Evolutionary conservation across 1,140 invertebrate species (phyloP), one percentile per base, ranked within the genome.

Genomic region (Thaumatotibia leucotreta): DNA sequence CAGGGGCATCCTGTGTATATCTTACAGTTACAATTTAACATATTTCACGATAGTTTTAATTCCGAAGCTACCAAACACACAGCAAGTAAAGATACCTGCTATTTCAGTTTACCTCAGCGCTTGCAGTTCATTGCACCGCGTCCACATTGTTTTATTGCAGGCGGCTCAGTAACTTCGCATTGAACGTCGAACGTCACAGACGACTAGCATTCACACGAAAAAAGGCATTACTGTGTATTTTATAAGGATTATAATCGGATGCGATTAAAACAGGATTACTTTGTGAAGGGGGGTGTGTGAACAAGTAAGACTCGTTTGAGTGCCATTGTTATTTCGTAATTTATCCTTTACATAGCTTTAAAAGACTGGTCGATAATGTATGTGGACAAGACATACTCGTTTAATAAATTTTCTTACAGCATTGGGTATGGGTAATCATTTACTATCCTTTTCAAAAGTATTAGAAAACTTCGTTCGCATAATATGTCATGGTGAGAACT

Each of bases 161-260:
- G 20, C 22, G 1, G 23, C 52, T n/a, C 23, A 58, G 52, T 29
- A 58, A 58, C 52, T 54, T 54, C 23, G 52, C 52, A 58, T 58
- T 58, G 52, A 27, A 58, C 52, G 24, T n/a, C 52, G 52, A 58
- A 58, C 52, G 1, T 27, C 52, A 58, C 52, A 24, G 52, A 29
- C 24, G 52, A 27, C 10, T 10, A 27, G 11, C 29, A 45, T n/a
- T 39, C 5, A 20, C 5, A 14, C 39, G 5, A 45, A 45, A 45
- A 3, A 3, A 14, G 11, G 17, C 39, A 2, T 45, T 45, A 1
- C 4, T 0, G n/a, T 10, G n/a, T 14, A 14, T 17, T 1, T 14
- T 14, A 14, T 39, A 39, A 45, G 39, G 14, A 5, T 39, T 14
- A 17, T 8, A 45, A 45, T 45, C 17, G n/a, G 2, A 17, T 45